Evolutionary conservation across 2,888 invertebrate species (phyloP), one percentile per base, ranked within the genome.

Genomic region (Cordilura impudica): DNA sequence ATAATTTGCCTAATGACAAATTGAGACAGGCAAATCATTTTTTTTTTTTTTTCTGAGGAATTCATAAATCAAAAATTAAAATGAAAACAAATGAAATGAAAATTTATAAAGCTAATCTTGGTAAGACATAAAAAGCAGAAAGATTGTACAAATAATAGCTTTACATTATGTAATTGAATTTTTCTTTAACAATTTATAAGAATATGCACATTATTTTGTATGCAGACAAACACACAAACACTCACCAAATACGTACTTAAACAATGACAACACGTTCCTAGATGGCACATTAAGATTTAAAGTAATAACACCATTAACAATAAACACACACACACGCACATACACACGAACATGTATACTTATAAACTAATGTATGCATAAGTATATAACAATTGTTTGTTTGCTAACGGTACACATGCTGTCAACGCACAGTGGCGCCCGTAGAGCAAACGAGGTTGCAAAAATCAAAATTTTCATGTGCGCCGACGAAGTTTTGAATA

Each of bases 201-300:
- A 10, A 29, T 8, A 51, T 49, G 49, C 12, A 12, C 5, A 6
- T 29, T 51, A 7, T 31, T 35, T 21, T 19, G 35, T 35, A 51
- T 7, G 39, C 3, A 49, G 18, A 70, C 18, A 43, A 19, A 51
- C 23, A 53, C 29, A 45, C 43, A 26, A 26, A 26, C 26, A 26
- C 26, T 26, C 4, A 26, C 26, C 26, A 26, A 26, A 3, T 4
- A 39, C 35, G 12, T 45, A 45, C 60, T 61, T 71, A 6, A 58
- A 39, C 19, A 43, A 45, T 39, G 26, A 18, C 56, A 26, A 58
- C 35, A 51, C 49, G 49, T 60, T 14, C 58, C 16, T 35, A 16
- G 39, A 53, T 49, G 49, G 12, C 23, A 49, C 29, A 54, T 53
- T 54, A 45, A 61, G 29, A 71, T 45, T 71, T 61, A 29, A 43